These are phyloP conservation scores for Caenorhabditis elegans DNA, from an alignment of 1,140 invertebrate genomes.

Conservation along the genomic window WBcel235 BX284604.4:5940501-5941000, in stretches of 20 bases:
- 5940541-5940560: neutral
- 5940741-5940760: neutral
- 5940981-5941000: too few species aligned
- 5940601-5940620: slow-evolving; percentile 9
- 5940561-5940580: neutral
- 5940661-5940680: slow-evolving; percentile 1
- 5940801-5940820: neutral
- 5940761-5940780: neutral
- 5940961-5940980: too few species aligned
- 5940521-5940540: neutral
- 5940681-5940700: slow-evolving; percentile 29
- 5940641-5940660: neutral
- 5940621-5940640: slow-evolving; percentile 18
- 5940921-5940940: too few species aligned
- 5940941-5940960: too few species aligned
- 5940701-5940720: neutral
- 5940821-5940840: neutral
- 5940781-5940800: neutral
- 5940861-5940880: too few species aligned
- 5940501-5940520: neutral
- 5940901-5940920: too few species aligned
- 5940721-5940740: neutral
- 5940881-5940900: too few species aligned
- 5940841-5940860: neutral
- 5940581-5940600: neutral